phyloP scores from a whole-genome alignment of 2,113 vertebrate species.

The Maylandia zebra region DNA sequence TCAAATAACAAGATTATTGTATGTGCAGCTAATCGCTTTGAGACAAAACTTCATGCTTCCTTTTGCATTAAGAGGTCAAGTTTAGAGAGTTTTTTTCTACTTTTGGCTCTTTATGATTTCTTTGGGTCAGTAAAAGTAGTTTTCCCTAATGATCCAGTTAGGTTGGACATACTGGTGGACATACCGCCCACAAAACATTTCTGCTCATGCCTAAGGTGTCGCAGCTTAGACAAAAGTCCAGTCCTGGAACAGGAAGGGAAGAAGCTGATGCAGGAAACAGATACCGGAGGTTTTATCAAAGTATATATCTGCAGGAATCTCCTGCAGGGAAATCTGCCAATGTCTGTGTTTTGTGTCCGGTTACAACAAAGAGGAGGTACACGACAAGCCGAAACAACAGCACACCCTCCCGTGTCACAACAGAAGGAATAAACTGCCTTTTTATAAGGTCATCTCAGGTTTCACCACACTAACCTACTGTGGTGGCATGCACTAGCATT shows the following conservation, averaged over 20 bases:
- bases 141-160: background rate
- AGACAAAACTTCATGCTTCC: background rate
- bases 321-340: background rate
- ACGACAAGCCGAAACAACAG: background rate
- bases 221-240: background rate
- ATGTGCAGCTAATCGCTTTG: background rate
- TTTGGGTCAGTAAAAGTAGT: background rate
- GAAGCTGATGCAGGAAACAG: background rate
- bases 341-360: background rate
- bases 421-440: background rate
- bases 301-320: background rate
- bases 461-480: background rate
- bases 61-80: background rate
- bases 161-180: background rate
- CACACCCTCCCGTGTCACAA: background rate
- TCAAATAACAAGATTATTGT: background rate
- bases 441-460: background rate
- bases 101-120: background rate
- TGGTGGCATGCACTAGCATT: rapidly evolving
- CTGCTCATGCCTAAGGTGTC: background rate
- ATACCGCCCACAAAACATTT: background rate
- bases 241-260: background rate
- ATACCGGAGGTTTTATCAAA: background rate
- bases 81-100: background rate
- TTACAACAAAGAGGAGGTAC: background rate